These are phyloP conservation scores for Portevinia maculata DNA, from an alignment of 2,888 invertebrate species.

Conservation along the genomic window DNA sequence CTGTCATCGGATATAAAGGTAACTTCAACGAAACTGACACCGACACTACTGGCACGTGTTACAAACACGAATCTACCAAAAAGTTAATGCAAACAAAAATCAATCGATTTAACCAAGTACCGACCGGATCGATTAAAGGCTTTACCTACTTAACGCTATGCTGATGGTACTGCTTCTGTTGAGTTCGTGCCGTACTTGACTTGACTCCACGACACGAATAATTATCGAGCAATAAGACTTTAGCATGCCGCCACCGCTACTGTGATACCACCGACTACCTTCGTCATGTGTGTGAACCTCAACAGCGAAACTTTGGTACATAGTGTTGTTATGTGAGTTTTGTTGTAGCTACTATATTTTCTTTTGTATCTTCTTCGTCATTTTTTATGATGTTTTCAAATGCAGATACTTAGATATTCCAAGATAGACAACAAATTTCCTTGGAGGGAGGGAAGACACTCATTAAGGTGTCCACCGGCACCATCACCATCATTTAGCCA, in stretches of 20 bases:
- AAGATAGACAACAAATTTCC: conserved; percentile 68
- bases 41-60: conserved; percentile 40
- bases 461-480: conserved; percentile 63
- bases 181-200: conserved; percentile 70
- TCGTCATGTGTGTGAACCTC: conserved; percentile 66
- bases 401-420: conserved; percentile 64
- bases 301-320: conserved; percentile 29
- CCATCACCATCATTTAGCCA: conserved; percentile 18
- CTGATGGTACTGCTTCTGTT: conserved; percentile 14
- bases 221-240: conserved; percentile 69
- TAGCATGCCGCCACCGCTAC: conserved; percentile 57
- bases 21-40: conserved; percentile 19
- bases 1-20: conserved; percentile 64
- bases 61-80: conserved; percentile 6
- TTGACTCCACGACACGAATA: conserved; percentile 65
- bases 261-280: conserved; percentile 61
- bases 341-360: background rate
- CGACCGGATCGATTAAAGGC: conserved; percentile 47
- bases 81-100: background rate
- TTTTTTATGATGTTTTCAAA: conserved; percentile 50
- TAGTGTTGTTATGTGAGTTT: background rate
- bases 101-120: conserved; percentile 31
- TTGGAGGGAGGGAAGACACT: conserved; percentile 64
- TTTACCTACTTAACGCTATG: conserved; percentile 48
- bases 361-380: conserved; percentile 15